Conservation (phyloP, 1,140 invertebrate genomes). For the Oryctes rhinoceros region DNA sequence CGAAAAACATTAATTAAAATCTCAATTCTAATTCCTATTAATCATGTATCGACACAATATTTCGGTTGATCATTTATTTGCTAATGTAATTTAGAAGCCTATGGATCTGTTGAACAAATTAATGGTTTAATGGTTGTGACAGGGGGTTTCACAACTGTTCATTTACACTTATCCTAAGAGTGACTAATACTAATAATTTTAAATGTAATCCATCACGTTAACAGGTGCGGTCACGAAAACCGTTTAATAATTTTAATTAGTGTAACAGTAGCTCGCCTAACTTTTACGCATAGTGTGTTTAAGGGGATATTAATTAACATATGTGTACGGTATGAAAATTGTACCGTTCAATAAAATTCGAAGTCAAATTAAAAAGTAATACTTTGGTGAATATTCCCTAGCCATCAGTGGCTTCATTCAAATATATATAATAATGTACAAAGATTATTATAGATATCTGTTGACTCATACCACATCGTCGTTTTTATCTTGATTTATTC, state of each 20-base stretch:
- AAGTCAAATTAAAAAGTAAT: background rate
- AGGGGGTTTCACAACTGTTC: background rate
- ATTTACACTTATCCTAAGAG: background rate
- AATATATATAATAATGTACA: no score
- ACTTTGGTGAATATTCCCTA: no score
- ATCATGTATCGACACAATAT: background rate
- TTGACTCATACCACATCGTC: no score
- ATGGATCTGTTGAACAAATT: background rate
- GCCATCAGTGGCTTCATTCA: no score
- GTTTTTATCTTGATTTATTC: no score
- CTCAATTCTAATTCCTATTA: background rate
- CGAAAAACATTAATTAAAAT: slow-evolving; percentile 7
- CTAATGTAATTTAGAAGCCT: no score
- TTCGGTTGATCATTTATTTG: background rate
- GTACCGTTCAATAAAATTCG: background rate
- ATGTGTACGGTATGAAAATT: background rate
- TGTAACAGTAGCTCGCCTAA: background rate
- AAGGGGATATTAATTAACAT: background rate
- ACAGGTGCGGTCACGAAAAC: slow-evolving; percentile 21
- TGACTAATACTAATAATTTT: slow-evolving; percentile 17
- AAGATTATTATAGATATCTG: no score
- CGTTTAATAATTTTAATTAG: slow-evolving; percentile 15
- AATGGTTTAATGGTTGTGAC: background rate
- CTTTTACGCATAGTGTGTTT: background rate
- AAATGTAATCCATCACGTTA: slow-evolving; percentile 22